phyloP scores from a whole-genome alignment of 35 echinoderm and acorn worm species.

The Patiria miniata region DNA sequence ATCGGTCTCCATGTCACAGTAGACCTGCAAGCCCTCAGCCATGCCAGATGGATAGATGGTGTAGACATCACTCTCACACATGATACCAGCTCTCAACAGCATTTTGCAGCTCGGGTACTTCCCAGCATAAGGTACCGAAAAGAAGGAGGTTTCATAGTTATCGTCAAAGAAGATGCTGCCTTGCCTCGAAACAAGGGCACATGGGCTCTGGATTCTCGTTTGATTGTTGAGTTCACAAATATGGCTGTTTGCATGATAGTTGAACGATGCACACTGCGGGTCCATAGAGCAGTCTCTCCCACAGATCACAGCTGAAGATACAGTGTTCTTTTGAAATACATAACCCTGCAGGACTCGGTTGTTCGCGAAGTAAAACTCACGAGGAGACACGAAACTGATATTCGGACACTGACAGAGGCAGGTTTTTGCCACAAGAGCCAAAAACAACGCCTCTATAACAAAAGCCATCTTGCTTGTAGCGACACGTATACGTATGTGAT shows the following conservation, averaged over 20 bases:
- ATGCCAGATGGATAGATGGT: neutral
- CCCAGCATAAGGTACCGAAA: neutral
- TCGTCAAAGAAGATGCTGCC: neutral
- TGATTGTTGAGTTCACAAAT: constrained; percentile 1
- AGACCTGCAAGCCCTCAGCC: neutral
- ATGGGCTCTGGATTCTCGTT: neutral
- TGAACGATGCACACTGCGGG: neutral
- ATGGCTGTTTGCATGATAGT: neutral
- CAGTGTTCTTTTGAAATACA: neutral
- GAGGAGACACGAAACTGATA: too few species aligned
- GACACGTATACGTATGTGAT: too few species aligned
- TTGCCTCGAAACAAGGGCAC: neutral
- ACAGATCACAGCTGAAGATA: constrained; percentile 15
- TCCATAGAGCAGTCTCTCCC: constrained; percentile 10
- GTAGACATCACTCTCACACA: neutral
- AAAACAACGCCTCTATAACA: too few species aligned
- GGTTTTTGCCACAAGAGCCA: too few species aligned
- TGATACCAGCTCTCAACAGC: neutral
- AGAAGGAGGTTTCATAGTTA: neutral
- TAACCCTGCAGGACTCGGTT: neutral
- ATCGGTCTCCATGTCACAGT: constrained; percentile 38
- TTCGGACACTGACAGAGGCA: too few species aligned
- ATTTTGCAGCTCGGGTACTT: neutral
- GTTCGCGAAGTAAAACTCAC: neutral
- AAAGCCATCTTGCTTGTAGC: too few species aligned